Evolutionary conservation across 2,888 invertebrate genomes (phyloP).

Genomic region (Xylota segnis): DNA sequence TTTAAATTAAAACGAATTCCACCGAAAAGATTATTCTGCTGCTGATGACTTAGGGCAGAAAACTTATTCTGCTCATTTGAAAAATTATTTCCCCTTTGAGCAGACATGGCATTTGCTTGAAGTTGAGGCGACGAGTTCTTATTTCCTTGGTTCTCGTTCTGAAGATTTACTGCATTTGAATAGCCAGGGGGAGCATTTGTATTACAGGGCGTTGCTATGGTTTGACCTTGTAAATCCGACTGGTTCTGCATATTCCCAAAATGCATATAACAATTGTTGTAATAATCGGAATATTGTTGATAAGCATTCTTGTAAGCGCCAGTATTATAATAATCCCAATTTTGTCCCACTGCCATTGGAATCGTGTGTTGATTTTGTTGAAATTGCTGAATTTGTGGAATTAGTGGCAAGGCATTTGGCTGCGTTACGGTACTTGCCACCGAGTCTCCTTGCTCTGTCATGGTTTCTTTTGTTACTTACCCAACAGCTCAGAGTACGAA

Average conservation of each 20-base stretch:
- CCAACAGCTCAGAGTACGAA: slow-evolving; percentile 34
- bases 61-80: slow-evolving; percentile 56
- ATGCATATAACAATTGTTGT: slow-evolving; percentile 83
- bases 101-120: slow-evolving; percentile 4
- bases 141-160: slow-evolving; percentile 76
- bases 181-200: slow-evolving; percentile 85
- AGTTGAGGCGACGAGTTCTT: slow-evolving; percentile 79
- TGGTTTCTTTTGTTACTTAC: slow-evolving; percentile 68
- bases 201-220: slow-evolving; percentile 73
- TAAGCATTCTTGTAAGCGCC: slow-evolving; percentile 66
- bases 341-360: slow-evolving; percentile 61
- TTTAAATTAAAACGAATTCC: slow-evolving; percentile 86
- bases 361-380: slow-evolving; percentile 80
- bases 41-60: slow-evolving; percentile 47
- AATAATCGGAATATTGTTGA: slow-evolving; percentile 82
- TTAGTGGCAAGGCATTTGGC: slow-evolving; percentile 74
- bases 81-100: slow-evolving; percentile 29
- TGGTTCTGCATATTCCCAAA: slow-evolving; percentile 78
- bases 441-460: slow-evolving; percentile 67
- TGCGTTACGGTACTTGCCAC: slow-evolving; percentile 38
- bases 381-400: slow-evolving; percentile 83
- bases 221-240: slow-evolving; percentile 78
- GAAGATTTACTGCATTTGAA: slow-evolving; percentile 82
- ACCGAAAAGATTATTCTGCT: slow-evolving; percentile 83
- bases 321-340: slow-evolving; percentile 78